Conservation (phyloP, 1,140 invertebrate genomes). For the Temnothorax curvispinosus region DNA sequence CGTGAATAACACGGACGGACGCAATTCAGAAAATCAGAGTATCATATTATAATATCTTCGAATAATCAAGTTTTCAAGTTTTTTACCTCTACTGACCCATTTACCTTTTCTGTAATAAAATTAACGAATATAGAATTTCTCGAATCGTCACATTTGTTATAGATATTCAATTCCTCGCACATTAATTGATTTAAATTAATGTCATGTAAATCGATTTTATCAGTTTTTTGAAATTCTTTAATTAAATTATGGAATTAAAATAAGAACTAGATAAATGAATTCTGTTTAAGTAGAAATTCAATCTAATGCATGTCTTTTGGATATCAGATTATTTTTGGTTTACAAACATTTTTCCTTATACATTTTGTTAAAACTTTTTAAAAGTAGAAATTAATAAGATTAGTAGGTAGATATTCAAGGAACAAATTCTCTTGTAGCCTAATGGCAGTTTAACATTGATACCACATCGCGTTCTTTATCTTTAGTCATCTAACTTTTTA, state of each 20-base stretch:
- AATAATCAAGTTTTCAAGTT: constrained; percentile 31
- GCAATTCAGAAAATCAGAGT: constrained; percentile 32
- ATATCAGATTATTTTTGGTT: background rate
- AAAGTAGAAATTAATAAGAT: constrained; percentile 1
- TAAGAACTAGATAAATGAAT: background rate
- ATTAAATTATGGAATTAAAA: background rate
- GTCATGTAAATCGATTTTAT: background rate
- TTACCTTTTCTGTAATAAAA: background rate
- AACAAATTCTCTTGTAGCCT: background rate
- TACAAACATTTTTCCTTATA: background rate
- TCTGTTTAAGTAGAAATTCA: background rate
- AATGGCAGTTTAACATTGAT: background rate
- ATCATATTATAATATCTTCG: constrained; percentile 1
- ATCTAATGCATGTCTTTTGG: background rate
- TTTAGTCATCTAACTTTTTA: constrained; percentile 21
- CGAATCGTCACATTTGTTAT: background rate
- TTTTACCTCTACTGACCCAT: background rate
- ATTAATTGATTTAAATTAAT: constrained; percentile 9
- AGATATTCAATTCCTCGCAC: background rate
- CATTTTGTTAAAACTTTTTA: background rate
- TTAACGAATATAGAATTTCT: background rate
- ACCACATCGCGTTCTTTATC: background rate
- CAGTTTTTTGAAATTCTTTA: background rate
- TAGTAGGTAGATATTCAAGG: background rate
- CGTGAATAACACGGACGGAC: constrained; percentile 40